Evolutionary conservation across 2,888 invertebrate species (phyloP).

Genomic region (Synergus umbraculus): DNA sequence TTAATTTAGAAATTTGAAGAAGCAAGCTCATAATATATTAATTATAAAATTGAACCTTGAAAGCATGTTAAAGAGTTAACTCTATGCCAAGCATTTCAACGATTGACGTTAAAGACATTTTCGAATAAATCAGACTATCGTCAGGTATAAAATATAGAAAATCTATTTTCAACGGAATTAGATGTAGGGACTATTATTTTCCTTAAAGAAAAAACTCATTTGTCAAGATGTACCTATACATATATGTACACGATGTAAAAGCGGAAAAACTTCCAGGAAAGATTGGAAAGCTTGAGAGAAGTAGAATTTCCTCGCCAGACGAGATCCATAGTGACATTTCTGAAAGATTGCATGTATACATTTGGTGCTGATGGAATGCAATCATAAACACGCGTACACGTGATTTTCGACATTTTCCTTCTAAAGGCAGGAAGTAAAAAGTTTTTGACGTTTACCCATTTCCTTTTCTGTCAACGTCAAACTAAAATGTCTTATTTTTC

Average conservation of each 20-base stretch:
- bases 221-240: not conserved
- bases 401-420: not conserved
- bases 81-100: not conserved
- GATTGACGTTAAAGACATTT: not conserved
- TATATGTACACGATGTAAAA: not conserved
- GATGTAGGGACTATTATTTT: too few species aligned
- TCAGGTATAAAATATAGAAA: constrained; percentile 1
- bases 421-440: not conserved
- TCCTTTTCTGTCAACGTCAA: not conserved
- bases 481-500: too few species aligned
- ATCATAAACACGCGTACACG: constrained; percentile 2
- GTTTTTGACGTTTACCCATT: not conserved
- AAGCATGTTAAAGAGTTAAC: not conserved
- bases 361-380: not conserved
- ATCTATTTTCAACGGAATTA: not conserved
- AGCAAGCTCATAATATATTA: not conserved
- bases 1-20: not conserved
- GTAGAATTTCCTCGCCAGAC: not conserved
- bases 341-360: not conserved
- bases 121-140: not conserved
- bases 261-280: not conserved
- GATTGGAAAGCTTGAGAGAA: not conserved
- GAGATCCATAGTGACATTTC: not conserved
- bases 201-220: not conserved
- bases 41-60: too few species aligned